Base-by-base conservation (phyloP, 2,113 vertebrate species). In the Dissostichus mawsoni region DNA sequence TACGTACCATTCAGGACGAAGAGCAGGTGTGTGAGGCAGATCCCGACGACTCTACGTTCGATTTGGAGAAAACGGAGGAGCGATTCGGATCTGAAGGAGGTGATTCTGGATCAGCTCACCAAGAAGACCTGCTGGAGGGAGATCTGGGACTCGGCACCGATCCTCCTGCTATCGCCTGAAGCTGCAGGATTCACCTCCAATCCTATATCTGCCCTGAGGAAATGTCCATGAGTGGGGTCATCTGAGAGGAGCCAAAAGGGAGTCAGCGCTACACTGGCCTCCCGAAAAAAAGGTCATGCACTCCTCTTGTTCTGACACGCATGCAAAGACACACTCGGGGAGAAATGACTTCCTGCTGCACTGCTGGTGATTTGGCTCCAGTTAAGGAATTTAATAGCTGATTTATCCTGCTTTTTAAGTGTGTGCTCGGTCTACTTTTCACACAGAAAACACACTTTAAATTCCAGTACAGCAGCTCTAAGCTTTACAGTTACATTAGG, bases 91-190 rank as follows among this genome's bases (percentile, higher is more conserved):
- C 57, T 8, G 2, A 12, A 2, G 63, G 25, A 25, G 66, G 69
- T 1, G 18, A 89, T 13, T 68, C 74, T 14, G 78, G 67, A 66
- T 86, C 64, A 0, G 76, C 82, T 52, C 79, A 81, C 47, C 64
- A 48, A 18, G 90, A 92, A 5, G 90, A 92, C 82, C 81, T 92
- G 62, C 80, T 82, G 73, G 92, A 90, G 12, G 88, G 88, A 71
- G 87, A 92, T 23, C 76, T 90, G 58, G 90, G 91, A 10, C 85
- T 93, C 0, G 89, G 88, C 23, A 81, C 44, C 0, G 23, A 41
- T 41, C 36, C 36, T 65, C 50, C 74, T 25, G 53, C 71, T 45
- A 71, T 58, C 3, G 0, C 55, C 62, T 73, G 69, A 62, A 14
- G 51, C 56, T 74, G 56, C 81, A 45, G 53, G 66, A 75, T 36